These are phyloP conservation scores for Helicoverpa assulta DNA, from an alignment of 2,888 invertebrate species.

Conservation along the genomic window DNA sequence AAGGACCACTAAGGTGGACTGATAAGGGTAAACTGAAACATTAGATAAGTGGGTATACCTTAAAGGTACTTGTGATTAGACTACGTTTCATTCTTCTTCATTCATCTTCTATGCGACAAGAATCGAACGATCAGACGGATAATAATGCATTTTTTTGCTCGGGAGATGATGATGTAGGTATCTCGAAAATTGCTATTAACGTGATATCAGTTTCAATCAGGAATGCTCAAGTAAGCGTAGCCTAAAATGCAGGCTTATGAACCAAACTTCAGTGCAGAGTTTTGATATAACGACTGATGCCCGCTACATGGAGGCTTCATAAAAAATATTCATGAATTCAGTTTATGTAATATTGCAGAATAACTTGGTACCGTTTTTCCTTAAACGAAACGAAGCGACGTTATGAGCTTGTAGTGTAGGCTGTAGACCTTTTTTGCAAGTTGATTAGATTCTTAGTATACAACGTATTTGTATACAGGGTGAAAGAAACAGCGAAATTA, in stretches of 20 bases:
- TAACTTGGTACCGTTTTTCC: conserved; percentile 60
- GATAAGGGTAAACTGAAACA: no score
- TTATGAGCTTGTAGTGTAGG: conserved; percentile 42
- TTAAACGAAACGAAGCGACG: conserved; percentile 51
- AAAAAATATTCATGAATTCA: conserved; percentile 73
- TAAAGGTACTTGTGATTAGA: no score
- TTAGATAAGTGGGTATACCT: no score
- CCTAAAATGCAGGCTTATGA: conserved; percentile 1
- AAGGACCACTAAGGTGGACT: no score
- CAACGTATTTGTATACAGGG: conserved; percentile 7
- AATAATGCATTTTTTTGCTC: no score
- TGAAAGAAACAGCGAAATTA: conserved; percentile 28
- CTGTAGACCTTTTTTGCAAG: conserved; percentile 35
- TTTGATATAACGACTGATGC: conserved; percentile 25
- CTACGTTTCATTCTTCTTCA: no score
- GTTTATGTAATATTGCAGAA: conserved; percentile 62
- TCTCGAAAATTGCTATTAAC: neutral
- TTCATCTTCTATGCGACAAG: no score
- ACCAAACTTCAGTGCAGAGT: neutral
- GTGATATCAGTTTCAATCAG: neutral
- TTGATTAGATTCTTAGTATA: conserved; percentile 52
- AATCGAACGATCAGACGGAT: no score
- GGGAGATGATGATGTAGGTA: no score
- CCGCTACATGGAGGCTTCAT: neutral
- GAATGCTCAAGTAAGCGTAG: neutral